These are phyloP conservation scores for Agraylea sexmaculata DNA, from an alignment of 1,140 invertebrate species.

Conservation along the genomic window DNA sequence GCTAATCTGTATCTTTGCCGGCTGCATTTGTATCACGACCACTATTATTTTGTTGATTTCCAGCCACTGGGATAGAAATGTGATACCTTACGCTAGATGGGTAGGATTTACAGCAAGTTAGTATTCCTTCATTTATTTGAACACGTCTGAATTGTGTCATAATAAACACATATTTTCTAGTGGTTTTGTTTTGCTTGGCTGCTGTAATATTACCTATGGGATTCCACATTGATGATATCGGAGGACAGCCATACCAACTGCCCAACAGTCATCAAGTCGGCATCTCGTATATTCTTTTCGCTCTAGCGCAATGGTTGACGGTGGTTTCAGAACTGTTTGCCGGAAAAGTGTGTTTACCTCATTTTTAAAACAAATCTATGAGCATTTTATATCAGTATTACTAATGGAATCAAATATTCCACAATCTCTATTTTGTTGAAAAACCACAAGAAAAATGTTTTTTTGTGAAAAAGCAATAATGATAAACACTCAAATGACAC, in stretches of 20 bases:
- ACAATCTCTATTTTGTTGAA: no score
- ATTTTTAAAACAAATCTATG: constrained; percentile 67
- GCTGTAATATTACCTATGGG: constrained; percentile 94
- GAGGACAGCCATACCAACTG: constrained; percentile 87
- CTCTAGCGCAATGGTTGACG: constrained; percentile 89
- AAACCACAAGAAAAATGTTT: no score
- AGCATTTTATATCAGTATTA: no score
- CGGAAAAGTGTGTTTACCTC: constrained; percentile 93
- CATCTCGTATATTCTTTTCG: constrained; percentile 91
- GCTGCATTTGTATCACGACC: constrained; percentile 84
- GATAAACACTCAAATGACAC: no score
- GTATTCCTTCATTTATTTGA: constrained; percentile 24
- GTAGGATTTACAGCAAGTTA: constrained; percentile 90
- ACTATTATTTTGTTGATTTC: constrained; percentile 78
- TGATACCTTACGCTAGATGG: constrained; percentile 87
- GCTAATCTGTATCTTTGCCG: constrained; percentile 81
- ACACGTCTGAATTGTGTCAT: not conserved
- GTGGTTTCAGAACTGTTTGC: constrained; percentile 93
- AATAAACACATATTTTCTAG: constrained; percentile 42
- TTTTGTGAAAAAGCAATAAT: no score
- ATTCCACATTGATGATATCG: constrained; percentile 90
- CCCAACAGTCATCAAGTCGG: constrained; percentile 93
- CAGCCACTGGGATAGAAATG: constrained; percentile 83
- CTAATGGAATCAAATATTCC: no score
- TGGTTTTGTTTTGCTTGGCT: constrained; percentile 91